Conservation (phyloP, 2,888 invertebrate genomes). For the Julus scanicus region DNA sequence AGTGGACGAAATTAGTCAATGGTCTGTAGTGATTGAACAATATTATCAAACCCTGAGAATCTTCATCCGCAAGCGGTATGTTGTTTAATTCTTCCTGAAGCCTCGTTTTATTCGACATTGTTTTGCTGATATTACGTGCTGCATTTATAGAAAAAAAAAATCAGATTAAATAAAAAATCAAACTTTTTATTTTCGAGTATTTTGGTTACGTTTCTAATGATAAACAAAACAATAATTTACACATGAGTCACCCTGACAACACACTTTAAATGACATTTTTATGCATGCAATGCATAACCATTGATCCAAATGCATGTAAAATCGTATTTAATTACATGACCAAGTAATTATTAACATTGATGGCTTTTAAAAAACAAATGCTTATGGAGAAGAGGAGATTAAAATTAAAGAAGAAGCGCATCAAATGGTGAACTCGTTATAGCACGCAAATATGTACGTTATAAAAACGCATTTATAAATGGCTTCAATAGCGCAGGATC, state of each 20-base stretch:
- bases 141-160: no score
- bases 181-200: no score
- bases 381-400: not conserved
- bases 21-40: not conserved
- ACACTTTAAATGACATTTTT: no score
- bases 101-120: constrained; percentile 54
- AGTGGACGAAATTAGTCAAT: not conserved
- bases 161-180: no score
- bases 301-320: not conserved
- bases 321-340: not conserved
- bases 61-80: constrained; percentile 91
- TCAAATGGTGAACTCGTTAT: not conserved
- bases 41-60: constrained; percentile 76
- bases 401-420: not conserved
- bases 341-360: not conserved
- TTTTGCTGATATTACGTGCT: not conserved
- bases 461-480: not conserved
- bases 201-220: no score
- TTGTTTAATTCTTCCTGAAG: constrained; percentile 80
- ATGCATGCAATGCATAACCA: no score
- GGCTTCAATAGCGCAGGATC: not conserved
- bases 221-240: no score
- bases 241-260: no score
- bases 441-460: not conserved
- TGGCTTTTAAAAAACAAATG: not conserved